phyloP scores from a whole-genome alignment of 2,113 vertebrate genomes.

The Acanthochromis polyacanthus region DNA sequence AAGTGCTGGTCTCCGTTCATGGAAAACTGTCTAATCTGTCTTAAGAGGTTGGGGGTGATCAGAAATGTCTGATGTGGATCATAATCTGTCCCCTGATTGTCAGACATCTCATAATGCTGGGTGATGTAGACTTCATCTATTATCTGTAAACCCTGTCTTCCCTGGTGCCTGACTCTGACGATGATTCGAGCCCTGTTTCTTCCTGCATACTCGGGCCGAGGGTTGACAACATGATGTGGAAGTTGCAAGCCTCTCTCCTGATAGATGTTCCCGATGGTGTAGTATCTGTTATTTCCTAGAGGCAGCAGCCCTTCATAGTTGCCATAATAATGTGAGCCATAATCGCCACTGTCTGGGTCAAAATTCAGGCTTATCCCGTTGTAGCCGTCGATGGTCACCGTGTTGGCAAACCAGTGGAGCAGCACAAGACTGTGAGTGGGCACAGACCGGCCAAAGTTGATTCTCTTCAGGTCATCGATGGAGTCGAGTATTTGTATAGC shows the following conservation, averaged over 20 bases:
- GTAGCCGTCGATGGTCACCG: conserved; percentile 42
- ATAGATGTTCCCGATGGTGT: conserved; percentile 67
- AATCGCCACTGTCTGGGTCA: conserved; percentile 50
- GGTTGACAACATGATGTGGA: conserved; percentile 54
- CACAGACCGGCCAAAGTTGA: conserved; percentile 57
- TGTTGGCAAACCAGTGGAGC: conserved; percentile 77
- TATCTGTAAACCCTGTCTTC: neutral
- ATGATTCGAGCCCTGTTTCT: conserved; percentile 73
- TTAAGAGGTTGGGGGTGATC: conserved; percentile 59
- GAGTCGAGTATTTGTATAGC: conserved; percentile 41
- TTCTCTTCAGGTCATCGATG: conserved; percentile 60
- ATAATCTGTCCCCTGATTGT: conserved; percentile 43
- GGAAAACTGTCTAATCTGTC: conserved; percentile 64
- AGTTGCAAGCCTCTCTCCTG: neutral
- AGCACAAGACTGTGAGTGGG: conserved; percentile 69
- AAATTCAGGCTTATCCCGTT: conserved; percentile 58
- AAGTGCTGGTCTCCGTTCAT: neutral
- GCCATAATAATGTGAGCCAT: conserved; percentile 69
- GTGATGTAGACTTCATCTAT: conserved; percentile 72
- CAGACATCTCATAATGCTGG: conserved; percentile 56
- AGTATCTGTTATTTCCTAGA: conserved; percentile 40
- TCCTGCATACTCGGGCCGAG: neutral
- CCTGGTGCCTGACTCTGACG: conserved; percentile 44
- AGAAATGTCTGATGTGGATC: conserved; percentile 68
- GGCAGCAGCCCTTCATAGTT: conserved; percentile 60